These are phyloP conservation scores for Anabas testudineus DNA, from an alignment of 2,797 vertebrate genomes.

Conservation along the genomic window DNA sequence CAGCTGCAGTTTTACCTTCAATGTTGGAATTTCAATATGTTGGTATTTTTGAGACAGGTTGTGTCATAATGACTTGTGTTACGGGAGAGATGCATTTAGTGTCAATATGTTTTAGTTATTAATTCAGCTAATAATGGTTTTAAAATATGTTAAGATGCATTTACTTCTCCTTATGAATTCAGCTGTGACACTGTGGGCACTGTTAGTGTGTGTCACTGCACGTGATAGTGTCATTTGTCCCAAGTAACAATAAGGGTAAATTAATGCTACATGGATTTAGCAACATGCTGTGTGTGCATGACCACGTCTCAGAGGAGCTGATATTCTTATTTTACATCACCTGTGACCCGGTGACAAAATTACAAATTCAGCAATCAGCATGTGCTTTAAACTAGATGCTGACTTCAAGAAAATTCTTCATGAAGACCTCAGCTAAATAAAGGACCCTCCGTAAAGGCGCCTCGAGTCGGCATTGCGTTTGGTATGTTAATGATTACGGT, in stretches of 20 bases:
- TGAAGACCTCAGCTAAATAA: background rate
- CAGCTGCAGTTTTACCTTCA: background rate
- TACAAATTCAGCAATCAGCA: background rate
- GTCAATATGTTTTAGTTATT: no score
- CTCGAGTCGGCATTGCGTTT: no score
- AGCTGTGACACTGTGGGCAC: background rate
- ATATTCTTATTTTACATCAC: constrained; percentile 1
- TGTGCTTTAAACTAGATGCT: background rate
- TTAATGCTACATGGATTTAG: background rate
- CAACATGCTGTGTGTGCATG: background rate
- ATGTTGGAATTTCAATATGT: no score
- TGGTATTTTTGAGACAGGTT: background rate
- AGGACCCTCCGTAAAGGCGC: no score
- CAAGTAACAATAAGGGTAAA: background rate
- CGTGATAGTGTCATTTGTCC: background rate
- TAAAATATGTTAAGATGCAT: no score
- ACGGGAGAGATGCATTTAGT: no score
- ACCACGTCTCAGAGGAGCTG: background rate
- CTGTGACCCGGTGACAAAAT: background rate
- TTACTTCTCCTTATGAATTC: no score
- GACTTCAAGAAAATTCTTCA: background rate
- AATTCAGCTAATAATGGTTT: no score
- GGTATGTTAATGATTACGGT: no score
- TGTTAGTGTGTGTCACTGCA: background rate
- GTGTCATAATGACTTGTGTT: no score